phyloP scores from a whole-genome alignment of 2,888 invertebrate genomes.

The Dioctria rufipes region DNA sequence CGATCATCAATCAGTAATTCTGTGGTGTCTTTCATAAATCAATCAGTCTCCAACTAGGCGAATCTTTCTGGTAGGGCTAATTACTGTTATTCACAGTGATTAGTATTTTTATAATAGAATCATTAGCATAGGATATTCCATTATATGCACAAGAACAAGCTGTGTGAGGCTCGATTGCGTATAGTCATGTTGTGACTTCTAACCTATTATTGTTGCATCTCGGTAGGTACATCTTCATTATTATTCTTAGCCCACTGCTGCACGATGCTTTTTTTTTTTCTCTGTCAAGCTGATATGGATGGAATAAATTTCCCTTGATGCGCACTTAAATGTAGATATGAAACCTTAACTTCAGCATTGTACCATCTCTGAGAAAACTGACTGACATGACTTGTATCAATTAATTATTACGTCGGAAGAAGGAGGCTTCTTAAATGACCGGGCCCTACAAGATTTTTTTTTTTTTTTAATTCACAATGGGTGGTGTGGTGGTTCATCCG shows the following conservation, averaged over 20 bases:
- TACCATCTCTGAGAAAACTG: no score
- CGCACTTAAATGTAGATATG: slow-evolving; percentile 11
- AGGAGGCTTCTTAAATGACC: slow-evolving; percentile 4
- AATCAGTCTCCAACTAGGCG: slow-evolving; percentile 34
- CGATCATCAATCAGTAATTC: slow-evolving; percentile 29
- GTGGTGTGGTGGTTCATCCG: background rate
- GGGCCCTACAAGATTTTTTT: background rate
- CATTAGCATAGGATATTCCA: slow-evolving; percentile 33
- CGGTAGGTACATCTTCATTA: background rate
- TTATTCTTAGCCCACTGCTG: background rate
- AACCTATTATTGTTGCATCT: background rate
- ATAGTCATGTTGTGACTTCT: slow-evolving; percentile 7
- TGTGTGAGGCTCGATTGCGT: background rate
- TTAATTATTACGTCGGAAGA: slow-evolving; percentile 42
- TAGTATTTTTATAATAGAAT: slow-evolving; percentile 39
- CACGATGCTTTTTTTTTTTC: background rate
- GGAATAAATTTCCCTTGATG: slow-evolving; percentile 17
- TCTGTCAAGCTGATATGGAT: background rate
- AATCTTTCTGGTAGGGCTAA: slow-evolving; percentile 41
- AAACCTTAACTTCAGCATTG: slow-evolving; percentile 6
- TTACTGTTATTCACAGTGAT: slow-evolving; percentile 47
- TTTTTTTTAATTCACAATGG: slow-evolving; percentile 8
- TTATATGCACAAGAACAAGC: background rate
- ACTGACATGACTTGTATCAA: slow-evolving; percentile 24
- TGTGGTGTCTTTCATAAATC: slow-evolving; percentile 32